A percentile compares a stretch with the other conserved stretches of the same genome.
Conservation (phyloP, 2,113 vertebrate species). For the Syngnathus scovelli region DNA sequence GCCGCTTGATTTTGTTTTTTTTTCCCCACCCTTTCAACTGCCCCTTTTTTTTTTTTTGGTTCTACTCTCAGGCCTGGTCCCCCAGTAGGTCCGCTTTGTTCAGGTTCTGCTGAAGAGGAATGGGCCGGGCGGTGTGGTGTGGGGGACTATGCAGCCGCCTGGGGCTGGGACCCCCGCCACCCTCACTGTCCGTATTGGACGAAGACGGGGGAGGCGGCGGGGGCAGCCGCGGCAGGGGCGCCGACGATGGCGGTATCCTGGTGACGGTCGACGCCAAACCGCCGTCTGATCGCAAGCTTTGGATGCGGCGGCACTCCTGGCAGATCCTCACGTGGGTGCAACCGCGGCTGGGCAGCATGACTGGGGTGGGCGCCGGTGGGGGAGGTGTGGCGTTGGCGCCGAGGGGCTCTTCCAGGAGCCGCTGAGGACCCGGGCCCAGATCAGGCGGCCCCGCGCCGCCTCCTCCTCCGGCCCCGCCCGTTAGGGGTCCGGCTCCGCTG, state of each 20-base stretch:
- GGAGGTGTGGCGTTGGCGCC: conserved; percentile 67
- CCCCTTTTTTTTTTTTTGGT: not conserved
- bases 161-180: conserved; percentile 78
- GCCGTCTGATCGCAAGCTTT: conserved; percentile 75
- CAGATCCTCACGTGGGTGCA: conserved; percentile 74
- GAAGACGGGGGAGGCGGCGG: conserved; percentile 60
- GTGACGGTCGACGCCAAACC: conserved; percentile 61
- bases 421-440: conserved; percentile 78
- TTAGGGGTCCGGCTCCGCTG: conserved; percentile 71
- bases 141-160: conserved; percentile 77
- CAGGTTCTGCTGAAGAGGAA: conserved; percentile 82
- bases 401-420: conserved; percentile 80
- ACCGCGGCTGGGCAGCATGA: conserved; percentile 57
- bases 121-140: conserved; percentile 56
- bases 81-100: conserved; percentile 70
- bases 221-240: conserved; percentile 61
- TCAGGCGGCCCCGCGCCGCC: conserved; percentile 45
- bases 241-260: conserved; percentile 74
- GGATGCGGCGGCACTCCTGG: conserved; percentile 87
- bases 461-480: conserved; percentile 60
- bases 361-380: conserved; percentile 56
- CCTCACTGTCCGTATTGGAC: conserved; percentile 72
- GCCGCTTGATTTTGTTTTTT: conserved; percentile 1
- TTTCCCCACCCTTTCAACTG: conserved; percentile 2
- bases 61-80: conserved; percentile 59